These are phyloP conservation scores for Netelia virgata DNA, from an alignment of 2,888 invertebrate genomes.

Conservation along the genomic window DNA sequence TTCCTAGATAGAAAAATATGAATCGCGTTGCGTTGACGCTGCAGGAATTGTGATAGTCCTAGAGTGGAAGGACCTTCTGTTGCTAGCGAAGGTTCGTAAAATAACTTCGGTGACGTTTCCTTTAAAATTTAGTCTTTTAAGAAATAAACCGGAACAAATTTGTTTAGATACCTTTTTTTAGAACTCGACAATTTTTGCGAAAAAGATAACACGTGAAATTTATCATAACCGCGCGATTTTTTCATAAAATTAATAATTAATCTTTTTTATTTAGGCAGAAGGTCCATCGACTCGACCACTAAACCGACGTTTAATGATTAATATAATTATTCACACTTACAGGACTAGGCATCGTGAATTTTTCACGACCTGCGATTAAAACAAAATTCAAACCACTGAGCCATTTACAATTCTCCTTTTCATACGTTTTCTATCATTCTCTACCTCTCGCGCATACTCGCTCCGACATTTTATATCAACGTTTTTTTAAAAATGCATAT, in stretches of 20 bases:
- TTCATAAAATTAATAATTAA: no score
- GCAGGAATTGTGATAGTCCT: slow-evolving; percentile 34
- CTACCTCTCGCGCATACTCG: not conserved
- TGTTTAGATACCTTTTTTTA: not conserved
- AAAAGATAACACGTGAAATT: not conserved
- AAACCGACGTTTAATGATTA: not conserved
- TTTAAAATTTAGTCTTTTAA: no score
- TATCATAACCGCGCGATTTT: no score
- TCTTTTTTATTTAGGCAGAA: no score
- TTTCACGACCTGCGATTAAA: not conserved
- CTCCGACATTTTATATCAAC: not conserved
- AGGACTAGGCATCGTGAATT: not conserved
- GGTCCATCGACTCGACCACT: no score
- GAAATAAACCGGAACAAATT: not conserved
- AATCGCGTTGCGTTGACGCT: slow-evolving; percentile 49
- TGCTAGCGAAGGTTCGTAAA: no score
- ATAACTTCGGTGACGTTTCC: no score
- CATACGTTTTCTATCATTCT: not conserved
- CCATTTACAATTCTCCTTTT: not conserved
- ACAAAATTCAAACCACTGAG: not conserved
- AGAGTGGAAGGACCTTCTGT: no score
- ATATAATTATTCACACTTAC: not conserved
- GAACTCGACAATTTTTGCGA: not conserved
- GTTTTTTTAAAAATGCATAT: not conserved
- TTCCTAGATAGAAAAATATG: slow-evolving; percentile 66